A percentile compares a stretch with the other conserved stretches of the same genome.
These are phyloP conservation scores for Frankliniella fusca DNA, from an alignment of 2,888 invertebrate species.

Conservation along the genomic window DNA sequence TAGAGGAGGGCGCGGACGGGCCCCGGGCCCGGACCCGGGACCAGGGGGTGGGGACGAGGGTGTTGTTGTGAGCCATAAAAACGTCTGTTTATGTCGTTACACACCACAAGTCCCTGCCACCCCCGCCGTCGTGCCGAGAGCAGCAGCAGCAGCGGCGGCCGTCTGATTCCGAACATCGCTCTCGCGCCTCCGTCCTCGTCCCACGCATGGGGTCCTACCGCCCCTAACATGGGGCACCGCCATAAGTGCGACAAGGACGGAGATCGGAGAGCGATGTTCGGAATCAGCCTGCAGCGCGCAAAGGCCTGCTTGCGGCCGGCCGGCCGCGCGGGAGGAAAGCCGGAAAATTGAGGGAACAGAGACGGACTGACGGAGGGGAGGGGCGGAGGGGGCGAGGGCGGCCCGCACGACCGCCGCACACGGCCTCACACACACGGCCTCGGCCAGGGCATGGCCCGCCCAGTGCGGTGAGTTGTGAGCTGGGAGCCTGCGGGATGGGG, in stretches of 20 bases:
- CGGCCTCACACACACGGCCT: too few relatives aligned
- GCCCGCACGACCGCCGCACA: neutral
- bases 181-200: too few relatives aligned
- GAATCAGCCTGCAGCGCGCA: too few relatives aligned
- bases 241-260: too few relatives aligned
- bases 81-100: conserved; percentile 3
- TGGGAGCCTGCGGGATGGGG: neutral
- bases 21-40: too few relatives aligned
- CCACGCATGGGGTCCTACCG: too few relatives aligned
- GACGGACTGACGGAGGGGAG: neutral
- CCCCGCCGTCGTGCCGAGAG: neutral
- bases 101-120: neutral
- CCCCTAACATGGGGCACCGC: too few relatives aligned
- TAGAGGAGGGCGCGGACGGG: neutral
- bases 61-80: neutral
- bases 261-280: too few relatives aligned
- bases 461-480: neutral
- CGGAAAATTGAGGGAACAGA: neutral
- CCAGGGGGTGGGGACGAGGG: neutral
- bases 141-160: too few relatives aligned
- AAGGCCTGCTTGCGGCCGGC: too few relatives aligned
- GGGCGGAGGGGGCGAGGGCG: neutral
- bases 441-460: too few relatives aligned
- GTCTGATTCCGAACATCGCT: too few relatives aligned
- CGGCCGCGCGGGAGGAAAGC: neutral